A percentile compares a stretch with the other conserved stretches of the same genome.
These are phyloP conservation scores for Rhopalosiphum maidis DNA, from an alignment of 1,140 invertebrate species.

Conservation along the genomic window DNA sequence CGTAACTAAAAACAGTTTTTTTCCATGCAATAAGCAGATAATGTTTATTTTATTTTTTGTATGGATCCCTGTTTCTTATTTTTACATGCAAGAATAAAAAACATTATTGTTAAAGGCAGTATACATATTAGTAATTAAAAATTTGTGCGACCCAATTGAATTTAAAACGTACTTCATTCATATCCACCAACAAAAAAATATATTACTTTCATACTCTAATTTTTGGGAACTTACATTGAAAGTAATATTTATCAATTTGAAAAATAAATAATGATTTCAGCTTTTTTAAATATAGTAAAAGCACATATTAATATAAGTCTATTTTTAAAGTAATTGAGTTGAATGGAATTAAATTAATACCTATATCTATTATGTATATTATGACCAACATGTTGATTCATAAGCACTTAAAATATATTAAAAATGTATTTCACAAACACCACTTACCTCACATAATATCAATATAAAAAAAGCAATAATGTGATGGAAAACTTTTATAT, in stretches of 20 bases:
- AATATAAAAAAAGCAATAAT: not conserved
- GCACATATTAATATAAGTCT: not conserved
- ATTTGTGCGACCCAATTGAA: not conserved
- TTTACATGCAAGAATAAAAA: conserved; percentile 41
- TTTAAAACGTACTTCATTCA: not conserved
- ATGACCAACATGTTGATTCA: conserved; percentile 5
- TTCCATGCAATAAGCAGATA: conserved; percentile 16
- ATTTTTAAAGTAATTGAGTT: not conserved
- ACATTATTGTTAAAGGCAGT: conserved; percentile 21
- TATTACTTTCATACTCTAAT: not conserved
- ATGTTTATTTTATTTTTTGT: not conserved
- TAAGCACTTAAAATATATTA: conserved; percentile 31
- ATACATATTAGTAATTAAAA: conserved; percentile 12
- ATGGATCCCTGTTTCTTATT: not conserved
- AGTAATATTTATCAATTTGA: not conserved
- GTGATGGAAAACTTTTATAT: not conserved
- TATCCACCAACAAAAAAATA: conserved; percentile 6
- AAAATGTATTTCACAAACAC: not conserved
- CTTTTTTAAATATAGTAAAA: not conserved
- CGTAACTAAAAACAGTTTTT: not conserved
- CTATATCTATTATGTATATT: not conserved
- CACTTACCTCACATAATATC: conserved; percentile 46
- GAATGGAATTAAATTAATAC: not conserved
- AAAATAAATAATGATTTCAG: not conserved
- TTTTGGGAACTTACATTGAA: not conserved